Base-by-base conservation (phyloP, 2,113 vertebrate species). In the Capricornis sumatraensis region DNA sequence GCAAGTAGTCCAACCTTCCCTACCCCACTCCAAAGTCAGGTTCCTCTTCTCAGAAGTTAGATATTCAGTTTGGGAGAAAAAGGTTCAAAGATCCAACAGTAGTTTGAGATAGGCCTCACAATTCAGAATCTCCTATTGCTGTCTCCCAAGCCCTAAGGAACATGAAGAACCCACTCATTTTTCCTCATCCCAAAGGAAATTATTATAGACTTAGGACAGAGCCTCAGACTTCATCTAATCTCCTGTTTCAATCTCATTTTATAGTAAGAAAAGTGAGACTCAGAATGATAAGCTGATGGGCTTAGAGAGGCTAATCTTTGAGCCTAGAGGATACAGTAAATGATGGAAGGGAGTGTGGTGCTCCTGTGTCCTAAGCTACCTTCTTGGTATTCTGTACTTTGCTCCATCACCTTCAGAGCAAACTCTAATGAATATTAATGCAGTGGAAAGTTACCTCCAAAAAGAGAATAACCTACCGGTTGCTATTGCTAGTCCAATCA, bases 341-440 rank as follows among this genome's bases (percentile, higher is more conserved):
- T 94, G 52, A 36, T 47, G 27, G 27, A 94, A 55, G 53, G 10
- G 78, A 84, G 7, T 52, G 14, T 58, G 27, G 40, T 10, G 17
- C 30, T 95, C 64, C 85, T 43, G 47, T 94, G 60, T 50, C 76
- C 53, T 82, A 50, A 94, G 89, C 45, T 50, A 74, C 45, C 79
- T 87, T 87, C 19, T 94, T 5, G 1, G 23, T 91, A 64, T 89
- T 88, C 76, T 87, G 12, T 64, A 74, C 76, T 96, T 81, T 94
- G 45, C 7, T 62, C 57, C 53, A 84, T 78, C 7, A 43, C 36
- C 60, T 92, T 83, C 58, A 96, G 71, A 96, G 43, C 47, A 93
- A 93, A 94, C 57, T 53, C 71, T 40, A 50, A 93, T 87, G 89
- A 84, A 87, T 97, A n/a, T 81, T 94, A 96, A 94, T 91, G 78